Evolutionary conservation across 1,140 invertebrate species (phyloP).

Genomic region (Geopemphigus sp.): DNA sequence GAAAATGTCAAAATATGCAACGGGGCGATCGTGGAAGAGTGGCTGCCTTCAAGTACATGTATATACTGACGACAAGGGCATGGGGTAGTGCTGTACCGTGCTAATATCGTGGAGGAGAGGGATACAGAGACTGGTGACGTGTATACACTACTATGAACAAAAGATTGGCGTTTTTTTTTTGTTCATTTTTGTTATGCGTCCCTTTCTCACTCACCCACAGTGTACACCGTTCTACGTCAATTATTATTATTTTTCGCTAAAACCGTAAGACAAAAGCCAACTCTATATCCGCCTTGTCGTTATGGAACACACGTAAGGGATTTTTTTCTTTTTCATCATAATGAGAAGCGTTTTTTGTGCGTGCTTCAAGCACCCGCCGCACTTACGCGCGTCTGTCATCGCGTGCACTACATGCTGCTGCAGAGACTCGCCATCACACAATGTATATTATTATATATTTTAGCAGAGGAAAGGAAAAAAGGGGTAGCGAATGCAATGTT

Average conservation of each 20-base stretch:
- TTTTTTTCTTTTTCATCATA: constrained; percentile 20
- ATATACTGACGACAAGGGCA: not conserved
- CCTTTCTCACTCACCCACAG: not conserved
- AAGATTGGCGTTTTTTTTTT: constrained; percentile 14
- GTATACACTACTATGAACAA: constrained; percentile 6
- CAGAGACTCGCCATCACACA: not conserved
- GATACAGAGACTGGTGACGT: not conserved
- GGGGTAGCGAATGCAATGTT: not conserved
- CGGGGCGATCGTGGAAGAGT: not conserved
- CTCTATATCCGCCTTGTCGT: constrained; percentile 4
- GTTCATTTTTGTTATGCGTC: constrained; percentile 16
- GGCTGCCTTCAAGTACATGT: constrained; percentile 9
- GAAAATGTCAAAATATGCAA: constrained; percentile 34
- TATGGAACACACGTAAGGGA: constrained; percentile 31
- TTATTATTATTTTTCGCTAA: constrained; percentile 32
- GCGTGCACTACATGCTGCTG: not conserved
- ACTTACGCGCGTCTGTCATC: constrained; percentile 38
- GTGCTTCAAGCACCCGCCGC: constrained; percentile 29
- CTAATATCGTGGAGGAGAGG: not conserved
- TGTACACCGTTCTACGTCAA: constrained; percentile 11
- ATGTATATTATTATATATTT: not conserved
- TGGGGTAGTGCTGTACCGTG: not conserved
- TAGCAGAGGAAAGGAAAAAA: not conserved
- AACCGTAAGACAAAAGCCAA: constrained; percentile 36
- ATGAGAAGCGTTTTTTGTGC: constrained; percentile 36